These are phyloP conservation scores for Xiphias gladius DNA, from an alignment of 2,113 vertebrate species.

Conservation along the genomic window DNA sequence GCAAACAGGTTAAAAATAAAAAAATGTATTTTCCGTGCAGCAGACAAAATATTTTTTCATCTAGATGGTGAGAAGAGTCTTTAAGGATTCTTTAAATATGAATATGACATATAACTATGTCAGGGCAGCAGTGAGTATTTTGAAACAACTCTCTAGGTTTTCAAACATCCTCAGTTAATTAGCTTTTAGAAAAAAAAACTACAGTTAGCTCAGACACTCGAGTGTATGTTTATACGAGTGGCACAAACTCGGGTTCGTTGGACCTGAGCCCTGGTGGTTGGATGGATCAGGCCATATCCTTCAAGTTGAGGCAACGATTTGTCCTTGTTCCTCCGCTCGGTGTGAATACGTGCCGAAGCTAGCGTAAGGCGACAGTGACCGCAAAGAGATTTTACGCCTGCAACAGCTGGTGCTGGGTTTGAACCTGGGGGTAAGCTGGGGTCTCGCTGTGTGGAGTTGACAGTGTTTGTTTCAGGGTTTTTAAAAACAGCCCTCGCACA, in stretches of 20 bases:
- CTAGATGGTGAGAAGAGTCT: not conserved
- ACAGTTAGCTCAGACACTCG: too few species aligned
- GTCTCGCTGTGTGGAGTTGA: not conserved
- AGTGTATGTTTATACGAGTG: too few species aligned
- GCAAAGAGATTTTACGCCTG: not conserved
- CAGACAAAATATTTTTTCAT: not conserved
- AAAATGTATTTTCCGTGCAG: too few species aligned
- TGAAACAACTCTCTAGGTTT: too few species aligned
- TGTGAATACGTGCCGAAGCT: not conserved
- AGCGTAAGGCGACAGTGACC: not conserved
- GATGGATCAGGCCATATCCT: too few species aligned
- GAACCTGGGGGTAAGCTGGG: not conserved
- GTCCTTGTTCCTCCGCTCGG: not conserved
- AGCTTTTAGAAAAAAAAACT: too few species aligned
- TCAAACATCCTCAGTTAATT: too few species aligned
- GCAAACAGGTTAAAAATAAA: too few species aligned
- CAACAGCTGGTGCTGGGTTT: not conserved
- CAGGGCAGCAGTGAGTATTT: too few species aligned
- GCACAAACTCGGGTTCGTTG: too few species aligned
- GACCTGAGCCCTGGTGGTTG: too few species aligned
- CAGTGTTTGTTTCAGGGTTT: not conserved
- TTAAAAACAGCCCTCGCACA: not conserved
- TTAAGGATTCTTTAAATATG: not conserved
- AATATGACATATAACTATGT: not conserved
- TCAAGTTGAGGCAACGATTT: too few species aligned